Conservation (phyloP, 1,140 invertebrate genomes). For the Schlechtendalia chinensis region DNA sequence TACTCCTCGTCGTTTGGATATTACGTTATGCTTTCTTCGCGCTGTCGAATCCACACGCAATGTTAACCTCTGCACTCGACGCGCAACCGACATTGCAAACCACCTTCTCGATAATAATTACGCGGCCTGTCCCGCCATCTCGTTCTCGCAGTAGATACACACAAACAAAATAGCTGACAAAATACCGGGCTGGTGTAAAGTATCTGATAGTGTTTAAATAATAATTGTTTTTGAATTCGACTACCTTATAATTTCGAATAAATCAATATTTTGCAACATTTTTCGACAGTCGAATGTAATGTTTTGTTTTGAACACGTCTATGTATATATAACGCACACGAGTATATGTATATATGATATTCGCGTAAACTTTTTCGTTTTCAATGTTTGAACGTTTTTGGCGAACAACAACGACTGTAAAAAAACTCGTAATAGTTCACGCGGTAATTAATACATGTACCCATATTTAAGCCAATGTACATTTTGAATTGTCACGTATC, state of each 20-base stretch:
- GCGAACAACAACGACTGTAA: neutral
- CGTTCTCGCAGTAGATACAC: neutral
- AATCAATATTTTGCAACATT: neutral
- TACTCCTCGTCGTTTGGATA: conserved; percentile 6
- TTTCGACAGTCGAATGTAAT: neutral
- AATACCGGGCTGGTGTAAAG: neutral
- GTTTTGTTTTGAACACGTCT: neutral
- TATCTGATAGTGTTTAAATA: neutral
- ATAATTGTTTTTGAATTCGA: neutral
- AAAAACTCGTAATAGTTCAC: neutral
- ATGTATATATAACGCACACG: too few relatives aligned
- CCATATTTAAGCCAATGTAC: too few relatives aligned
- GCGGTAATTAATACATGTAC: neutral
- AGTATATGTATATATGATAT: too few relatives aligned
- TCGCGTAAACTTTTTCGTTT: neutral
- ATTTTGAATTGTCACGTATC: conserved; percentile 5
- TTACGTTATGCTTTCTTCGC: conserved; percentile 49
- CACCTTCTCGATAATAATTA: conserved; percentile 24
- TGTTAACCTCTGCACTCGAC: conserved; percentile 42
- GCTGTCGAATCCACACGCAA: conserved; percentile 39
- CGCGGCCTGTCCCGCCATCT: neutral
- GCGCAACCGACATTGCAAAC: conserved; percentile 31
- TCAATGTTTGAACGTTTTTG: neutral
- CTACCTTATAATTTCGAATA: neutral
- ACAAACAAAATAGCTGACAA: neutral